Percentiles rank a stretch among this genome's conserved stretches.
These are phyloP conservation scores for Poecilia gillii DNA, from an alignment of 2,797 vertebrate genomes.

Conservation along the genomic window DNA sequence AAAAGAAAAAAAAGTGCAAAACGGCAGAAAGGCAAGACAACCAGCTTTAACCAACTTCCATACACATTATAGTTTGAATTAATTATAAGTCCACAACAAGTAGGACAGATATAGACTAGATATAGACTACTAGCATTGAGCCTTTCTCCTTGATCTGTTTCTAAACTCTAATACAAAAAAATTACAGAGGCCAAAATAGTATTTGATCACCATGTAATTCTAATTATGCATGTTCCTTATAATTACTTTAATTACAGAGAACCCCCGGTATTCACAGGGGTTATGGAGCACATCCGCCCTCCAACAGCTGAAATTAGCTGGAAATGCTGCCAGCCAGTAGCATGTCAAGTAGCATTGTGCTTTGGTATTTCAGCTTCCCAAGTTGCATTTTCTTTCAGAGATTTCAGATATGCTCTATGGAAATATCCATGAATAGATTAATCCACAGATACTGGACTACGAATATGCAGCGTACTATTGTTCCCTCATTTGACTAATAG, in stretches of 20 bases:
- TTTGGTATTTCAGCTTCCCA: background rate
- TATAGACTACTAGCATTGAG: background rate
- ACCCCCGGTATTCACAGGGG: background rate
- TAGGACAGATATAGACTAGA: background rate
- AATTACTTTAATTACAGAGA: background rate
- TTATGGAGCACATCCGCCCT: background rate
- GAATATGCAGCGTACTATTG: background rate
- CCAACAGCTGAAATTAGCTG: background rate
- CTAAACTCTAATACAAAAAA: background rate
- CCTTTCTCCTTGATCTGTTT: background rate
- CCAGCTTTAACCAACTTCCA: background rate
- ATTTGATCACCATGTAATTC: background rate
- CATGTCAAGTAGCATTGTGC: background rate
- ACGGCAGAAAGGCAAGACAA: background rate
- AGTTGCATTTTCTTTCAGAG: background rate
- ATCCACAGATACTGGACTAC: background rate
- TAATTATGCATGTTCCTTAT: background rate
- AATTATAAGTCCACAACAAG: background rate
- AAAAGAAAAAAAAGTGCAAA: background rate
- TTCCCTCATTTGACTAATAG: background rate
- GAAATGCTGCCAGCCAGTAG: background rate
- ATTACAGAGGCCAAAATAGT: background rate
- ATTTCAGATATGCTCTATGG: background rate
- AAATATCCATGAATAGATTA: background rate
- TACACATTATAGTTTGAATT: background rate